Conservation (phyloP, 2,888 invertebrate genomes). For the Alloscopus bannaensis region DNA sequence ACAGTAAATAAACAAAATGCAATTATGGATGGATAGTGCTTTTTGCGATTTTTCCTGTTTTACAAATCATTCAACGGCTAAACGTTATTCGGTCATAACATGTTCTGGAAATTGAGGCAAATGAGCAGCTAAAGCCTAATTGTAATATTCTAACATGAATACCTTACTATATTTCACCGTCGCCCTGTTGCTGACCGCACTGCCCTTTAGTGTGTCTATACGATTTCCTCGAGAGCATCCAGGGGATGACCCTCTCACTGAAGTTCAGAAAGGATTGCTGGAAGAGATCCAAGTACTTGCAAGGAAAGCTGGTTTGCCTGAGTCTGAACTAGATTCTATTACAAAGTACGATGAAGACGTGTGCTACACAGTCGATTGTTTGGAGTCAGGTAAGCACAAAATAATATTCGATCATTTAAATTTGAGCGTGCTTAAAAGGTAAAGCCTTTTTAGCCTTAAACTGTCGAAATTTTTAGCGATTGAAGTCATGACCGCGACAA, state of each 20-base stretch:
- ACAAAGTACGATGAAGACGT: slow-evolving; percentile 37
- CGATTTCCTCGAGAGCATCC: neutral
- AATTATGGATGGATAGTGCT: no score
- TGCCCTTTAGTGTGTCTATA: neutral
- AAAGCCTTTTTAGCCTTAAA: neutral
- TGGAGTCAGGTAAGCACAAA: slow-evolving; percentile 35
- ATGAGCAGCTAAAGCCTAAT: no score
- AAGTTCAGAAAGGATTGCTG: neutral
- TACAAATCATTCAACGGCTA: no score
- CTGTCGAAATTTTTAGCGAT: slow-evolving; percentile 14
- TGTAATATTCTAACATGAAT: no score
- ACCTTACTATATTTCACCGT: no score
- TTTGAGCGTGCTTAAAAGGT: neutral
- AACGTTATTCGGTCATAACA: no score
- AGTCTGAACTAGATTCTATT: slow-evolving; percentile 25
- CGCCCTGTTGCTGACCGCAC: neutral
- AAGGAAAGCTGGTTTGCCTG: slow-evolving; percentile 25
- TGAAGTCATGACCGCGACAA: slow-evolving; percentile 40
- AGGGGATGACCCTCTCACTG: neutral
- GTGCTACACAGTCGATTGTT: slow-evolving; percentile 30
- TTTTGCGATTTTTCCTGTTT: no score
- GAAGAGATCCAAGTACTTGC: slow-evolving; percentile 37
- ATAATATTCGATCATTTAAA: neutral
- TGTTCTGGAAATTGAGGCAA: no score
- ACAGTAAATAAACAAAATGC: no score